A percentile compares a stretch with the other conserved stretches of the same genome.
Conservation (phyloP, 2,888 invertebrate genomes). For the Blastobasis adustella region DNA sequence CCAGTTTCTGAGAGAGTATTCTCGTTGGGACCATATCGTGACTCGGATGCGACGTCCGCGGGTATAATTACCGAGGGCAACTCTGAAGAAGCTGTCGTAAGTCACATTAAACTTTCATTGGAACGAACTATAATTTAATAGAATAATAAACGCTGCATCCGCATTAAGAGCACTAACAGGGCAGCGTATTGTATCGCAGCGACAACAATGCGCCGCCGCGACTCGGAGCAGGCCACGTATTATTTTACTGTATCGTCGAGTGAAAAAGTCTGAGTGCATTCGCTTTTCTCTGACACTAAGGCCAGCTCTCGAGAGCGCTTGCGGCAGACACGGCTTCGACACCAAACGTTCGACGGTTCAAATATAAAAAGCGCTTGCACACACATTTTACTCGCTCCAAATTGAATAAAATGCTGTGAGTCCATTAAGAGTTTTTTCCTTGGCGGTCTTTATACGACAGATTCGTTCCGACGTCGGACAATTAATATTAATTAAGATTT, state of each 20-base stretch:
- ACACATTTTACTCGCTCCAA: not conserved
- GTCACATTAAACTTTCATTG: slow-evolving; percentile 16
- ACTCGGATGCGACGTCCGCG: no score
- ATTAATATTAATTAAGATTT: slow-evolving; percentile 76
- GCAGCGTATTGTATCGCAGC: slow-evolving; percentile 58
- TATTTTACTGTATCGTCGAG: slow-evolving; percentile 56
- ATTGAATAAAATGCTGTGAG: slow-evolving; percentile 32
- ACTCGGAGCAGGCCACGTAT: slow-evolving; percentile 44
- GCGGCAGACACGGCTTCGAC: slow-evolving; percentile 19
- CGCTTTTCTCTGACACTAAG: slow-evolving; percentile 21
- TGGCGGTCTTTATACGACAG: slow-evolving; percentile 62
- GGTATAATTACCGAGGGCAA: no score
- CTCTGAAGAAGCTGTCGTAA: no score
- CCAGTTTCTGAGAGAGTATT: no score
- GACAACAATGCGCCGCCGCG: slow-evolving; percentile 50
- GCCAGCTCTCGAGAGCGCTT: slow-evolving; percentile 30
- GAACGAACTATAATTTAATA: slow-evolving; percentile 47
- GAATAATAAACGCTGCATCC: slow-evolving; percentile 71
- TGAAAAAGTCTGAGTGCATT: slow-evolving; percentile 33
- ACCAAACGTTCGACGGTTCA: not conserved
- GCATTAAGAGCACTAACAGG: slow-evolving; percentile 62
- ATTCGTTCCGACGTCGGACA: slow-evolving; percentile 71
- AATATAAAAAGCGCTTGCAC: slow-evolving; percentile 5
- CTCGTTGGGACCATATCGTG: no score
- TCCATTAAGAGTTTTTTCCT: slow-evolving; percentile 42